Evolutionary conservation across 2,113 vertebrate species (phyloP), one percentile per base, ranked within the genome.

Genomic region (Eolophus roseicapilla): DNA sequence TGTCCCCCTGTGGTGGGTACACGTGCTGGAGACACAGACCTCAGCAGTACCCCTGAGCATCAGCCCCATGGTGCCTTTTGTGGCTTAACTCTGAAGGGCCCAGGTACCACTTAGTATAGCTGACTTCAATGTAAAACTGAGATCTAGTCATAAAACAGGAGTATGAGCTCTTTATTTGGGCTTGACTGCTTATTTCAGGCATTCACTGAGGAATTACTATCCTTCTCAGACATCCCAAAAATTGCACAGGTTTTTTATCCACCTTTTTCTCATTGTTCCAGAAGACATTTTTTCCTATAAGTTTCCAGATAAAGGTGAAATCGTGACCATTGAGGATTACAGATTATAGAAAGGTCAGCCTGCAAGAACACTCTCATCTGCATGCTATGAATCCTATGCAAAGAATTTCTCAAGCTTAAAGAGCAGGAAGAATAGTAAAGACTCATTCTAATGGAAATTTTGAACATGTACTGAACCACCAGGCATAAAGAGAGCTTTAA

Each of bases 1-100:
- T 37, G 20, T 60, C 14, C 21, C 39, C 21, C 46, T 20, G 4
- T 1, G 3, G 49, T 11, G 24, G 39, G 19, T 41, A 10, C 33
- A 17, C 0, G 0, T 46, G 52, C 14, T 75, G 82, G 23, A 80
- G 57, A 44, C 28, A 15, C 0, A 0, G 13, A 47, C 8, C 19
- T 73, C 84, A n/a, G 28, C 0, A 5, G 11, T 60, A 37, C 13
- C 41, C 53, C 86, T 81, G 60, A 81, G 55, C 43, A 24, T 37
- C 53, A 46, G 60, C 35, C 29, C 43, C 29, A 1, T 0, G 27
- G 28, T n/a, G 24, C 14, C n/a, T 81, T 80, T 25, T 74, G 53
- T 20, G 18, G 62, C 3, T 13, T 1, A 44, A 4, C 39, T 53
- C 49, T 82, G 47, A 84, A 78, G 16, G 41, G 17, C 17, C 23